Evolutionary conservation across 2,888 invertebrate species (phyloP).

Genomic region (Baronia brevicornis): DNA sequence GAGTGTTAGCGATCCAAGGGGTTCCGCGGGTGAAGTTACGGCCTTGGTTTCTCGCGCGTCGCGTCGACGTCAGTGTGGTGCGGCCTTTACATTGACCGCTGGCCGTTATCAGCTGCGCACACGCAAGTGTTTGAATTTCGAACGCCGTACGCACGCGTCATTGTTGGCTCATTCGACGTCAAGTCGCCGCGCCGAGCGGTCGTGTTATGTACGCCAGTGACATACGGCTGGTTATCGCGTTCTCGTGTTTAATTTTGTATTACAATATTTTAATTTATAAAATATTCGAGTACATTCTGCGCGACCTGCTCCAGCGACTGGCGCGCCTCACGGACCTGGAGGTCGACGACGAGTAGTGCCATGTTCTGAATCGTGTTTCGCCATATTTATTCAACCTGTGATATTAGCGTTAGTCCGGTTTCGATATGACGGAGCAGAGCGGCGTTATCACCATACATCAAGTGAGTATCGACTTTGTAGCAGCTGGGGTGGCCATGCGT

Average conservation of each 20-base stretch:
- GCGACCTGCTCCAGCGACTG: conserved; percentile 28
- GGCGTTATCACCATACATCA: conserved; percentile 62
- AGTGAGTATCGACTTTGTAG: conserved; percentile 32
- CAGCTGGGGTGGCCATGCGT: too few species aligned
- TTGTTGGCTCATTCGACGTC: conserved; percentile 34
- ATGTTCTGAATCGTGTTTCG: conserved; percentile 27
- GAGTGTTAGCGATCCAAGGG: too few species aligned
- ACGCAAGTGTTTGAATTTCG: conserved; percentile 33
- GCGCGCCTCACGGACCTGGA: conserved; percentile 41
- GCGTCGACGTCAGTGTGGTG: conserved; percentile 4
- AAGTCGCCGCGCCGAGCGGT: conserved; percentile 34
- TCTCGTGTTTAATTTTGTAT: conserved; percentile 48
- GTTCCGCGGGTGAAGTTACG: too few species aligned
- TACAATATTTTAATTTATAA: conserved; percentile 55
- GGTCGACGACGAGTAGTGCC: conserved; percentile 40
- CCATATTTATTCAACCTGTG: conserved; percentile 62
- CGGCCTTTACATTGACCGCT: conserved; percentile 5
- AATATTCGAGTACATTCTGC: conserved; percentile 45
- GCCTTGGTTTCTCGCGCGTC: too few species aligned
- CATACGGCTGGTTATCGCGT: conserved; percentile 44
- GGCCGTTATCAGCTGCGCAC: conserved; percentile 26
- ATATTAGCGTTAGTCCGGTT: conserved; percentile 39
- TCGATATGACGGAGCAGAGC: conserved; percentile 42
- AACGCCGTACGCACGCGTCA: conserved; percentile 12
- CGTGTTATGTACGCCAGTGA: conserved; percentile 40